phyloP scores from a whole-genome alignment of 2,888 invertebrate genomes.

The Stenodema calcarata region DNA sequence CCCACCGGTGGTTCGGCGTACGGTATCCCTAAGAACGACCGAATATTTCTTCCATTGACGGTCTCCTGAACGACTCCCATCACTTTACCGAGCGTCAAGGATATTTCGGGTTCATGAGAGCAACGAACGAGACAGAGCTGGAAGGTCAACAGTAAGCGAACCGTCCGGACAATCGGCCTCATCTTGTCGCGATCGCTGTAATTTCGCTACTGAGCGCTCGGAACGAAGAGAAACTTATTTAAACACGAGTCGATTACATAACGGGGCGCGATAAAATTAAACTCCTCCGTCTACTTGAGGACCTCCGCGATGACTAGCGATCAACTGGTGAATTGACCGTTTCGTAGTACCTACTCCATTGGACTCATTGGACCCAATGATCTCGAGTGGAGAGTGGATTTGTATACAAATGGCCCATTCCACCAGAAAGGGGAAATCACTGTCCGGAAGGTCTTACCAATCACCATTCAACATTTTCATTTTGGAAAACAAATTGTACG shows the following conservation, averaged over 20 bases:
- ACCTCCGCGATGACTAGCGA: too few species aligned
- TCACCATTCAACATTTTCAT: too few species aligned
- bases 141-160: not conserved
- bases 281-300: too few species aligned
- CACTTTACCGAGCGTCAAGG: not conserved
- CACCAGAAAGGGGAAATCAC: too few species aligned
- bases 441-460: too few species aligned
- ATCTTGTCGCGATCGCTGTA: not conserved
- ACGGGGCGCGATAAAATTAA: not conserved
- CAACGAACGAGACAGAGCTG: not conserved
- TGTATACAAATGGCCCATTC: too few species aligned
- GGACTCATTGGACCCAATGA: too few species aligned
- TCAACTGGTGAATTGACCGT: too few species aligned
- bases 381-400: too few species aligned
- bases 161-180: not conserved
- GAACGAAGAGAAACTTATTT: not conserved
- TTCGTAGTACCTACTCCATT: too few species aligned
- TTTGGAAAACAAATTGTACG: too few species aligned
- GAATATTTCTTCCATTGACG: slow-evolving; percentile 22
- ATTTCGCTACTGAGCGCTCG: not conserved
- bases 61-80: slow-evolving; percentile 30
- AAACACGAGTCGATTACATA: not conserved
- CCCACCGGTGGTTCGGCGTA: slow-evolving; percentile 47
- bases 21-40: slow-evolving; percentile 47
- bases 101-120: slow-evolving; percentile 16